Evolutionary conservation across 2,888 invertebrate genomes (phyloP).

Genomic region (Polydrusus tereticollis): DNA sequence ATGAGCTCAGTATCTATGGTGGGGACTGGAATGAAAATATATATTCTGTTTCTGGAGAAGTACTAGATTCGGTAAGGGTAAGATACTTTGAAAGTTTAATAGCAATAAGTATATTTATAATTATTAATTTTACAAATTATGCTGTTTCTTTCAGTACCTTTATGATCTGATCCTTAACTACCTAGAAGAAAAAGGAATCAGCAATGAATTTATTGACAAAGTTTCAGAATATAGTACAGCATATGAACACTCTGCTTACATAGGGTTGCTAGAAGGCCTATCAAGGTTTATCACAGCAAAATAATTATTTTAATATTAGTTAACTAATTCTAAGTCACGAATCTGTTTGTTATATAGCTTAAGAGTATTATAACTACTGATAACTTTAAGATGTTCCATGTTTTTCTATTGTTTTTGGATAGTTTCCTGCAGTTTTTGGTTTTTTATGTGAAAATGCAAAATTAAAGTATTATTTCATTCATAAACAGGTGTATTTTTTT

Average conservation of each 20-base stretch:
- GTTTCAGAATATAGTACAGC: constrained; percentile 89
- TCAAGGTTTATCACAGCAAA: constrained; percentile 86
- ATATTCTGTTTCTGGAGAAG: constrained; percentile 93
- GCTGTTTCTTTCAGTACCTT: constrained; percentile 79
- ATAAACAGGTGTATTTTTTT: constrained; percentile 19
- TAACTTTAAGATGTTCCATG: constrained; percentile 26
- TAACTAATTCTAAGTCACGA: constrained; percentile 15
- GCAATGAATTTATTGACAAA: constrained; percentile 92
- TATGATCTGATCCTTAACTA: constrained; percentile 96
- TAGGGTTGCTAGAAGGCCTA: constrained; percentile 87
- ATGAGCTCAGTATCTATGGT: constrained; percentile 90
- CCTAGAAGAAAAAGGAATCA: constrained; percentile 95
- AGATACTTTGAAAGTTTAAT: too few species aligned
- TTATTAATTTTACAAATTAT: too few species aligned
- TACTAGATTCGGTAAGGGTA: constrained; percentile 89
- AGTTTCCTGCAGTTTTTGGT: constrained; percentile 21
- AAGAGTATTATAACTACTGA: constrained; percentile 19
- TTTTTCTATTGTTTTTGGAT: constrained; percentile 33
- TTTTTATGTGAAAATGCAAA: constrained; percentile 18
- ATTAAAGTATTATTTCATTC: constrained; percentile 14
- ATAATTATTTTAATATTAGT: constrained; percentile 49
- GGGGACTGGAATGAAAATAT: constrained; percentile 90
- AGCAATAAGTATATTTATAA: not conserved
- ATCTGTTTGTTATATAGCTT: constrained; percentile 28
- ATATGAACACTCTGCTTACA: constrained; percentile 94